Evolutionary conservation across 64 coral and sea anemone genomes (phyloP), one percentile per base, ranked within the genome.

Genomic region (Platygyra sinensis): DNA sequence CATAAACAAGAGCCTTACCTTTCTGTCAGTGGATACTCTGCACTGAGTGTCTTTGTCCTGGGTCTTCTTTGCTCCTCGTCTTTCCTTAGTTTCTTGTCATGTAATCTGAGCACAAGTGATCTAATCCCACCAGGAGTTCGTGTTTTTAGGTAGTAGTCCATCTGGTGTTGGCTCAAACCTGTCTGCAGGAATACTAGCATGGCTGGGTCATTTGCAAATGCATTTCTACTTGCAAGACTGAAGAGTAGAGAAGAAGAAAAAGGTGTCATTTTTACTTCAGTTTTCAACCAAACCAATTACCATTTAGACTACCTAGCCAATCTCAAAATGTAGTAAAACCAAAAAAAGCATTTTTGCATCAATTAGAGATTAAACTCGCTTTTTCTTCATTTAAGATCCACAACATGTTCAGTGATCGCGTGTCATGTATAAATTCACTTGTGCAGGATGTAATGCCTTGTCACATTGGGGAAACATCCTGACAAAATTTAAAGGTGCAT

Each of bases 181-280:
- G 95, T 96, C 73, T 96, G 95, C 14, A 96, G 55, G 63, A 96
- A 96, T 51, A 96, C 22, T 52, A 90, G 87, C 4, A 96, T 73
- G 2, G 91, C 63, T 63, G 95, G 88, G 32, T 96, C 77, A 75
- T 93, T 91, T 16, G 87, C 76, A 88, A 90, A 96, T 22, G 76
- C 10, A 61, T 80, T 85, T 51, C 87, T 89, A 60, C 73, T 46
- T 87, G 84, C 87, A 74, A 96, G 60, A 72, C 95, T 96, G 51
- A 22, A 39, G 59, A 67, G 38, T 17, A 87, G 32, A 59, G 3
- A 46, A 46, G 42, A 46, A 46, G 6, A 46, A 46, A 46, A 46
- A 5, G 42, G 6, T 46, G 42, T 46, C 42, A 46, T 46, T 46
- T 46, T 46, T 46, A 36, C 1, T 36, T 36, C 33, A 36, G 33